Base-by-base conservation (phyloP, 2,113 vertebrate genomes). In the Ornithorhynchus anatinus region DNA sequence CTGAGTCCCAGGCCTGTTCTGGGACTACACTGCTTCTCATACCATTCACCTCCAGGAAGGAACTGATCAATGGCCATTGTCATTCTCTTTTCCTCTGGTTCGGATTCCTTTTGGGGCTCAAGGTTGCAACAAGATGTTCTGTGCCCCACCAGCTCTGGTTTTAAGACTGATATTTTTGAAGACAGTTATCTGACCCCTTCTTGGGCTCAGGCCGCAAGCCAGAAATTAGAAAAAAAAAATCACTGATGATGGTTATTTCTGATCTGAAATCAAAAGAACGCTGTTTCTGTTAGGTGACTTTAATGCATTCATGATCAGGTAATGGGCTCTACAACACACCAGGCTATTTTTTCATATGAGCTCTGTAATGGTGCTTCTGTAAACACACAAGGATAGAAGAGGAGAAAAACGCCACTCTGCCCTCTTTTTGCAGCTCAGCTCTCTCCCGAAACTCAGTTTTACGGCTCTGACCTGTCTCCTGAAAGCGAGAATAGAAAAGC, bases 261-360 rank as follows among this genome's bases (percentile, higher is more conserved):
- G 43, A 14, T 77, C 59, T 63, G 74, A 77, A 77, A 78, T 36
- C 47, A 60, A 59, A 69, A 23, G 11, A 39, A 52, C 75, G 59
- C 29, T 75, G 80, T 80, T 82, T 78, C 60, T 79, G 17, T 54
- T n/a, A 69, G 75, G 62, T 76, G 65, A 80, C 57, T 59, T 85
- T 81, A 83, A 83, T 75, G 67, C 36, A 29, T 52, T 51, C 0
- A 0, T 65, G 84, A 81, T 74, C 9, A 12, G 70, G 72, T 31
- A 64, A 57, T 64, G 63, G 54, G 59, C 20, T 1, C 54, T 75
- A 17, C 37, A 47, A 74, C 58, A 73, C 23, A 10, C 79, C 79
- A 53, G 84, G 60, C 70, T 78, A 31, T 81, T 80, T 80, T 85
- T n/a, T 82, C 75, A 64, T 83, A 77, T 17, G 80, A 83, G 54